phyloP scores from a whole-genome alignment of 2,797 vertebrate species.

The Betta splendens region DNA sequence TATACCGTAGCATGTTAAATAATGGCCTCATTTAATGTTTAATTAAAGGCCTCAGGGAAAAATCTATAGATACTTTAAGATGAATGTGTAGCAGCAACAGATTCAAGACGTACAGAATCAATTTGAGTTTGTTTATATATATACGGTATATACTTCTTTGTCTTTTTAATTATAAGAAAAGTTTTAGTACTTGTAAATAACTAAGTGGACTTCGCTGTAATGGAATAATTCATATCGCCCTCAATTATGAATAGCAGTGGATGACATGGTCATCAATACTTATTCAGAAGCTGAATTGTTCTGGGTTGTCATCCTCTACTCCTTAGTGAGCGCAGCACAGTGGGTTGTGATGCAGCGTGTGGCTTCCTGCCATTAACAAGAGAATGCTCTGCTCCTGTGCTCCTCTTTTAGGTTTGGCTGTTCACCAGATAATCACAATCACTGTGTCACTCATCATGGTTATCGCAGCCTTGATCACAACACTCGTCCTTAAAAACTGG shows the following conservation, averaged over 20 bases:
- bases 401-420: constrained; percentile 89
- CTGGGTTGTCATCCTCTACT: constrained; percentile 3
- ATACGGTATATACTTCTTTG: too few relatives aligned
- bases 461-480: constrained; percentile 98
- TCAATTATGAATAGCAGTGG: constrained; percentile 35
- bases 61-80: too few relatives aligned
- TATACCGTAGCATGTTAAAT: too few relatives aligned
- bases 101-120: too few relatives aligned
- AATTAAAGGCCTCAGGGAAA: too few relatives aligned
- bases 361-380: constrained; percentile 6
- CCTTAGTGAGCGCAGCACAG: constrained; percentile 11
- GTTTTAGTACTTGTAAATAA: constrained; percentile 9
- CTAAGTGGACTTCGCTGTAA: constrained; percentile 17
- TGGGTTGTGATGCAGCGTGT: background rate
- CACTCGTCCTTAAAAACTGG: constrained; percentile 99
- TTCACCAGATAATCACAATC: constrained; percentile 99
- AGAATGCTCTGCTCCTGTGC: constrained; percentile 33
- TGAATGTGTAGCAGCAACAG: too few relatives aligned
- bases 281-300: constrained; percentile 31
- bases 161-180: too few relatives aligned
- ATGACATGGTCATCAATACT: constrained; percentile 42
- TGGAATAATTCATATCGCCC: constrained; percentile 45
- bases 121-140: too few relatives aligned
- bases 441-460: constrained; percentile 99
- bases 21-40: too few relatives aligned